Conservation (phyloP, 1,140 invertebrate genomes). For the Elysia chlorotica region DNA sequence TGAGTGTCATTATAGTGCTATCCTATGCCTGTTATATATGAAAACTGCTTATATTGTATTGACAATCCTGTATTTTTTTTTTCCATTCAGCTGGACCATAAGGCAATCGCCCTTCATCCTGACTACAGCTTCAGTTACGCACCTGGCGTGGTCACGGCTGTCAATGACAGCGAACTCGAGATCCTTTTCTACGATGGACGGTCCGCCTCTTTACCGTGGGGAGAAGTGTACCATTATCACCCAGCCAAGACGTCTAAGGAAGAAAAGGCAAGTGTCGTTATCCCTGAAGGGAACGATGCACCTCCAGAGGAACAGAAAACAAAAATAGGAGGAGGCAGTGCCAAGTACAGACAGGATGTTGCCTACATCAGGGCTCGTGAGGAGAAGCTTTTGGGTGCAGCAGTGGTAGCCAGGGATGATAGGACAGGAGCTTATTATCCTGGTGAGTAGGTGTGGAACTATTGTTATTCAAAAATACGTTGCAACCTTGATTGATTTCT, state of each 20-base stretch:
- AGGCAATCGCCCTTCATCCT: conserved; percentile 50
- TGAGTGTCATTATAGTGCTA: too few species aligned
- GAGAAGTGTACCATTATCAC: conserved; percentile 44
- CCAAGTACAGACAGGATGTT: conserved; percentile 46
- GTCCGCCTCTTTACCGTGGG: conserved; percentile 23
- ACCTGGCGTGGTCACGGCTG: conserved; percentile 40
- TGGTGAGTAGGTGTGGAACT: conserved; percentile 26
- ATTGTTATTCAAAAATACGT: background rate
- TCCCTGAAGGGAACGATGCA: too few species aligned
- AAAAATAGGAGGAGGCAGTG: too few species aligned
- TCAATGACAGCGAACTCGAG: conserved; percentile 27
- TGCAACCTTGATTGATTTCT: background rate
- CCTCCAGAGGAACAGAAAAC: too few species aligned
- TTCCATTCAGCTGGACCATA: conserved; percentile 35
- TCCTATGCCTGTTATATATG: too few species aligned
- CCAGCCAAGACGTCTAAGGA: too few species aligned
- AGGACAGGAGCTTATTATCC: conserved; percentile 40
- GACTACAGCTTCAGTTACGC: conserved; percentile 48
- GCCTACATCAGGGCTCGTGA: conserved; percentile 42
- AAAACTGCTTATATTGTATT: too few species aligned
- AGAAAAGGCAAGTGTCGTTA: too few species aligned
- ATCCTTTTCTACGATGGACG: conserved; percentile 48
- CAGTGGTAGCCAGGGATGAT: conserved; percentile 51
- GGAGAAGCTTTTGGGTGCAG: conserved; percentile 38
- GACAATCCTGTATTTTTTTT: too few species aligned